These are phyloP conservation scores for Balaenoptera acutorostrata DNA, from an alignment of 2,113 vertebrate genomes.

Conservation along the genomic window DNA sequence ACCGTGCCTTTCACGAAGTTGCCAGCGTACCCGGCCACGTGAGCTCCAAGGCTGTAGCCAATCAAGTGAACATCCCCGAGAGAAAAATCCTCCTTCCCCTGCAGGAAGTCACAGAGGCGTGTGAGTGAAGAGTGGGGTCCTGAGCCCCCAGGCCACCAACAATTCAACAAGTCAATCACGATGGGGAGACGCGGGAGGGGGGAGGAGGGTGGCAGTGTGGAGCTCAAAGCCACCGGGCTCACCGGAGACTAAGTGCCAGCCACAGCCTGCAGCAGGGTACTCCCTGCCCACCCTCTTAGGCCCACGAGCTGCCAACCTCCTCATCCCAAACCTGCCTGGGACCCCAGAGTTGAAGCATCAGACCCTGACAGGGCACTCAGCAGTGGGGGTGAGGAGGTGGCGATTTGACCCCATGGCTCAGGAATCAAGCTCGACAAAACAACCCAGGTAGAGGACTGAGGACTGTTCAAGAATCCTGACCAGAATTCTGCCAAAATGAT, in stretches of 20 bases:
- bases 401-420: neutral
- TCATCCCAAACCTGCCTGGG: neutral
- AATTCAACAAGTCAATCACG: neutral
- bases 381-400: neutral
- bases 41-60: conserved; percentile 96
- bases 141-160: neutral
- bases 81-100: conserved; percentile 86
- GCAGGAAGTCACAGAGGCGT: neutral
- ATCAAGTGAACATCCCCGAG: conserved; percentile 91
- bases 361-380: neutral
- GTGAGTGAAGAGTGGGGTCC: neutral
- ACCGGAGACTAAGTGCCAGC: neutral
- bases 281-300: neutral
- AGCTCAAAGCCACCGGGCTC: neutral
- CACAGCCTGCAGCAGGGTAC: neutral
- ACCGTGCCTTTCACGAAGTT: conserved; percentile 86
- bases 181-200: neutral
- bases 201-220: too few species aligned
- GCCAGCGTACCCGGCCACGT: conserved; percentile 93
- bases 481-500: neutral
- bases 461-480: neutral
- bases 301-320: neutral
- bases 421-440: neutral
- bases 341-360: neutral
- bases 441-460: neutral